Conservation (phyloP, 2,888 invertebrate species). For the Cecidostiba fungosa region DNA sequence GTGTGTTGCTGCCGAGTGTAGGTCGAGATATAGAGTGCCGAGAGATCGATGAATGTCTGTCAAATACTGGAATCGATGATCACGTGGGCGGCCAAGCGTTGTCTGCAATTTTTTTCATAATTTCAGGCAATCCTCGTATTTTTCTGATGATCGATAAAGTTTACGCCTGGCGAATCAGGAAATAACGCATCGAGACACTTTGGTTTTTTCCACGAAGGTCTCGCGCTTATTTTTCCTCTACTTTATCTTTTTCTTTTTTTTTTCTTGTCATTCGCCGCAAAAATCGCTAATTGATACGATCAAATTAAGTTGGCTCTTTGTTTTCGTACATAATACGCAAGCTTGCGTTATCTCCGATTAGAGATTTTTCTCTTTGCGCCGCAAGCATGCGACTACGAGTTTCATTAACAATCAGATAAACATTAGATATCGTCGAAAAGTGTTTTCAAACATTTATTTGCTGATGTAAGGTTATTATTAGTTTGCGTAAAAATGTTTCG, state of each 20-base stretch:
- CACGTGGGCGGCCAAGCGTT: no score
- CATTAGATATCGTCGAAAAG: not conserved
- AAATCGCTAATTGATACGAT: conserved; percentile 45
- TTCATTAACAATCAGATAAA: conserved; percentile 50
- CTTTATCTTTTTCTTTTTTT: conserved; percentile 20
- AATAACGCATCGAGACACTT: conserved; percentile 3
- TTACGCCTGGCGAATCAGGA: conserved; percentile 26
- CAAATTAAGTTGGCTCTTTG: conserved; percentile 39
- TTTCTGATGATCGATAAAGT: no score
- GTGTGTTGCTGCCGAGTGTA: not conserved
- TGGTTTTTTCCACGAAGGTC: conserved; percentile 53
- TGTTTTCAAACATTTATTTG: conserved; percentile 1
- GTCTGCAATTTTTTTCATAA: no score
- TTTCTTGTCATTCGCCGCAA: not conserved
- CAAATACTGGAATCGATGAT: not conserved
- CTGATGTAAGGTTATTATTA: not conserved
- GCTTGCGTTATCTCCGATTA: conserved; percentile 7
- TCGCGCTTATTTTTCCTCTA: not conserved
- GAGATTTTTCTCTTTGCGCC: not conserved
- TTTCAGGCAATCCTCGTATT: not conserved
- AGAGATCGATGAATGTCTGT: not conserved
- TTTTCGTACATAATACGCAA: conserved; percentile 16
- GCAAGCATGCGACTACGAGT: not conserved
- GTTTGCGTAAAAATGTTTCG: not conserved
- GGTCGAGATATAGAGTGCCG: not conserved